These are phyloP conservation scores for Pachymerium ferrugineum DNA, from an alignment of 2,888 invertebrate genomes.

Conservation along the genomic window DNA sequence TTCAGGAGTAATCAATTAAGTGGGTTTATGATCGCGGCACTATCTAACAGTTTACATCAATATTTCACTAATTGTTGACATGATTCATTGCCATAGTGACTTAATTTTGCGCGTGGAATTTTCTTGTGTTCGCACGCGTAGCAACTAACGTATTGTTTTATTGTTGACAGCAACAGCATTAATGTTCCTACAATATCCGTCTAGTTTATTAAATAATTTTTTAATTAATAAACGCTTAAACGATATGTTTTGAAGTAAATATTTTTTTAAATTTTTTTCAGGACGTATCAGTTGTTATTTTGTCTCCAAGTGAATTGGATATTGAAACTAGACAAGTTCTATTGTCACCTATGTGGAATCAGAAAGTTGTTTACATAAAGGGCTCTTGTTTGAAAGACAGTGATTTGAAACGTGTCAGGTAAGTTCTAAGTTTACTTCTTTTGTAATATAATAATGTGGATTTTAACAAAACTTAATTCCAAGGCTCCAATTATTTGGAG, in stretches of 20 bases:
- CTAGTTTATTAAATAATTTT: no score
- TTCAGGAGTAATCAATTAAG: no score
- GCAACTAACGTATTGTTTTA: no score
- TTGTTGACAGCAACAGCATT: conserved; percentile 34
- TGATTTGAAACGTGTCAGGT: conserved; percentile 79
- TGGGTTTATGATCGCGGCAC: background rate
- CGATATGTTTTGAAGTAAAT: no score
- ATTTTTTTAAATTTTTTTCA: no score
- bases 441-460: no score
- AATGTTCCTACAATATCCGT: no score
- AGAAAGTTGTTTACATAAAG: conserved; percentile 92
- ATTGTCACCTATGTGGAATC: conserved; percentile 92
- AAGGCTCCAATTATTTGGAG: no score
- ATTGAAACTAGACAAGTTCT: conserved; percentile 97
- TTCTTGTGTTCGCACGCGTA: no score
- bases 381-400: conserved; percentile 95
- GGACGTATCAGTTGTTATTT: conserved; percentile 88
- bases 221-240: background rate
- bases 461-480: no score
- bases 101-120: background rate
- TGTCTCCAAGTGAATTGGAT: conserved; percentile 96
- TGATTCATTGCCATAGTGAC: background rate
- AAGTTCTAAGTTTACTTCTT: no score
- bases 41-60: conserved; percentile 26
- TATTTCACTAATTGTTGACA: background rate